A percentile compares a stretch with the other conserved stretches of the same genome.
phyloP scores from a whole-genome alignment of 2,113 vertebrate genomes.

The Echinops telfairi region DNA sequence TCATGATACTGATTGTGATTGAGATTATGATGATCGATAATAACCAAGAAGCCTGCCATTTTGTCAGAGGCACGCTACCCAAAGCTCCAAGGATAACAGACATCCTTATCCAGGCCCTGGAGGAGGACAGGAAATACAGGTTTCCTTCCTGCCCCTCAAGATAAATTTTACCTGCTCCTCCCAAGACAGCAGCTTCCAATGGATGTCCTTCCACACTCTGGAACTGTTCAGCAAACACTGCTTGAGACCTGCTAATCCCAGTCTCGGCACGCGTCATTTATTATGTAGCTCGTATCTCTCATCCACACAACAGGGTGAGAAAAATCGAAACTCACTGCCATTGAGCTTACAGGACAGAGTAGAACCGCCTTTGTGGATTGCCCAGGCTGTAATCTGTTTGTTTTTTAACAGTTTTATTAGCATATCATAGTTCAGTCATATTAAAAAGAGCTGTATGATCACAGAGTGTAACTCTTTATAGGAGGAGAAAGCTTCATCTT shows the following conservation, averaged over 20 bases:
- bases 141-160: not conserved
- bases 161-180: not conserved
- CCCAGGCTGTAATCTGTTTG: too few species aligned
- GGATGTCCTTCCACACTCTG: not conserved
- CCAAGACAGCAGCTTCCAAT: not conserved
- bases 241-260: not conserved
- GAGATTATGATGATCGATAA: not conserved
- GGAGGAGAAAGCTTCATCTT: too few species aligned
- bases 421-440: too few species aligned
- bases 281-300: not conserved
- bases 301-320: conserved; percentile 9
- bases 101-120: not conserved
- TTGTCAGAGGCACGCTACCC: not conserved
- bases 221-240: not conserved
- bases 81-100: not conserved
- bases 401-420: too few species aligned
- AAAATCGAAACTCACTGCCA: too few species aligned
- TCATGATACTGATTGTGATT: not conserved
- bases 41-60: not conserved
- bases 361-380: too few species aligned
- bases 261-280: conserved; percentile 19
- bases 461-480: too few species aligned
- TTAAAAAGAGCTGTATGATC: too few species aligned
- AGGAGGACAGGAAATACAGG: not conserved
- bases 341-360: too few species aligned